phyloP scores from a whole-genome alignment of 2,113 vertebrate species.

The Triplophysa rosa region DNA sequence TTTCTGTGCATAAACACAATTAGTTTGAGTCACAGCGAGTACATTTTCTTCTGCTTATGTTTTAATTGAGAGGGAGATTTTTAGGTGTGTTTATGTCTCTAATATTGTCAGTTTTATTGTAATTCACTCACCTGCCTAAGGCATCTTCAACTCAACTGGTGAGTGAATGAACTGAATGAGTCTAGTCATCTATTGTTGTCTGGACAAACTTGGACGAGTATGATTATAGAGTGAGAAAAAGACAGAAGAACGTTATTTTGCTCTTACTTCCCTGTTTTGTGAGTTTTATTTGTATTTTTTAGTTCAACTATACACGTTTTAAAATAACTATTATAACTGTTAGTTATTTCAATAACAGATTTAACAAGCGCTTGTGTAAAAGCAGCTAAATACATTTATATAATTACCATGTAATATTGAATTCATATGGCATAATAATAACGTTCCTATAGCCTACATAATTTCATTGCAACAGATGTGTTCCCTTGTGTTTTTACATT shows the following conservation, averaged over 20 bases:
- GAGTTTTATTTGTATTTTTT: too few relatives aligned
- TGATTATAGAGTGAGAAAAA: background rate
- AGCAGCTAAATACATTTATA: too few relatives aligned
- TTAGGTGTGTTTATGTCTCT: slow-evolving; percentile 1
- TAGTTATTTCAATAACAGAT: too few relatives aligned
- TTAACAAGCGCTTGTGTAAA: background rate
- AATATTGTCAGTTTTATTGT: background rate
- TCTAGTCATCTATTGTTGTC: slow-evolving; percentile 1
- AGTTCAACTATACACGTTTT: background rate
- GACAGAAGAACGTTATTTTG: background rate
- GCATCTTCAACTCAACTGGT: background rate
- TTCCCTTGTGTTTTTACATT: background rate
- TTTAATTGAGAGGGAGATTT: slow-evolving; percentile 3
- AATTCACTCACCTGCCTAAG: background rate
- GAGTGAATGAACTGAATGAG: slow-evolving; percentile 6
- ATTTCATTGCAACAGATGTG: background rate
- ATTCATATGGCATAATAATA: background rate
- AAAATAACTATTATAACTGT: too few relatives aligned
- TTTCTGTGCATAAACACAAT: background rate
- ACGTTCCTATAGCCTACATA: background rate
- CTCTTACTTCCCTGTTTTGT: too few relatives aligned
- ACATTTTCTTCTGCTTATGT: background rate
- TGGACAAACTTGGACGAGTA: background rate
- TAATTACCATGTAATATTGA: background rate
- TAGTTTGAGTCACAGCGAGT: background rate